Evolutionary conservation across 1,140 invertebrate genomes (phyloP), one percentile per base, ranked within the genome.

Genomic region (Drosophila teissieri): DNA sequence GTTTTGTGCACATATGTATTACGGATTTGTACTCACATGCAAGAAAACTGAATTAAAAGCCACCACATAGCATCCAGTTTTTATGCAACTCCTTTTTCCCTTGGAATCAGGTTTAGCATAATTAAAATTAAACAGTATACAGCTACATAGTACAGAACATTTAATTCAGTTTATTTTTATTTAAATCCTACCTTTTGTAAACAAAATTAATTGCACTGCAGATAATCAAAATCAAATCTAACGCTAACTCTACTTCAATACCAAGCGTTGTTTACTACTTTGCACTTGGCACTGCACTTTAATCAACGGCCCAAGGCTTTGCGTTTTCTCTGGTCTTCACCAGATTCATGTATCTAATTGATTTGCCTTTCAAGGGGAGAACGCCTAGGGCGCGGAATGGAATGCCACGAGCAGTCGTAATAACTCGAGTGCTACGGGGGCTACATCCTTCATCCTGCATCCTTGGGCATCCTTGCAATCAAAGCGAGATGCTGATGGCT

Each of bases 271-370:
- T 31, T 31, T 10, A 31, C 31, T 31, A 8, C 2, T 8, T 31
- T 10, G 31, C 19, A 19, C 27, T 31, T 10, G 27, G 36, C 49
- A 56, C 37, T 72, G 37, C 52, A 65, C 60, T 65, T 65, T 56
- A 72, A 69, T 69, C 67, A 69, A 57, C 14, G 45, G 56, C 39
- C 46, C 19, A 17, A 39, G 39, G 52, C 11, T 6, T 27, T 27
- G 8, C 39, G 17, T n/a, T 34, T 34, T 22, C 54, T 40, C 60
- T n/a, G 40, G 17, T 22, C 36, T 34, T 52, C 45, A 19, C 14
- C 52, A 65, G 67, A 70, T 70, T 64, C 72, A 58, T 75, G 72
- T 76, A 75, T 74, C 73, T 85, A 82, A 85, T 81, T 85, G 81
- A 85, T 86, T 78, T 65, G 82, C 63, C 46, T 69, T 49, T 22